Percentiles rank a stretch among this genome's conserved stretches.
phyloP scores from a whole-genome alignment of 2,888 invertebrate genomes.

The Coecobrya sp. region DNA sequence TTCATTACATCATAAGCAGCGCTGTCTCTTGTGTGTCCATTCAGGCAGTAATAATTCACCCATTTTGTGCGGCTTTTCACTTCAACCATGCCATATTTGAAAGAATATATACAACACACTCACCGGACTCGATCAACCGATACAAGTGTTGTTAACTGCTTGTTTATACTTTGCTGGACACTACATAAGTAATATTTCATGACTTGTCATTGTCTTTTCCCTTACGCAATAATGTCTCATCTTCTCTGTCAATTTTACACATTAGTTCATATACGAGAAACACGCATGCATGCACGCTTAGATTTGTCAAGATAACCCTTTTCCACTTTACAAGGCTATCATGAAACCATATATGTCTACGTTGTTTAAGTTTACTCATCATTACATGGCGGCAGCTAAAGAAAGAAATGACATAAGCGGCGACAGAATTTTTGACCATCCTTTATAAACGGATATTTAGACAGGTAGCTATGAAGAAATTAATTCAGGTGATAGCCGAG shows the following conservation, averaged over 20 bases:
- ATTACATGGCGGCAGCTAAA: slow-evolving; percentile 59
- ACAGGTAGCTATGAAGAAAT: slow-evolving; percentile 85
- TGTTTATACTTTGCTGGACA: slow-evolving; percentile 56
- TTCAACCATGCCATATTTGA: slow-evolving; percentile 49
- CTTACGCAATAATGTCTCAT: slow-evolving; percentile 26
- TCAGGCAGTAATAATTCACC: slow-evolving; percentile 65
- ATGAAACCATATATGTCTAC: not conserved
- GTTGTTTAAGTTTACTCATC: not conserved
- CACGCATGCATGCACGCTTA: slow-evolving; percentile 61
- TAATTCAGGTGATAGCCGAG: slow-evolving; percentile 86
- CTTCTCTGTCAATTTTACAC: slow-evolving; percentile 75
- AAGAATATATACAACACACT: slow-evolving; percentile 8
- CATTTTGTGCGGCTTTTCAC: slow-evolving; percentile 39
- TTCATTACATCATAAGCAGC: slow-evolving; percentile 64
- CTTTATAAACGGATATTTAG: slow-evolving; percentile 82
- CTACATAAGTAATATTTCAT: slow-evolving; percentile 67
- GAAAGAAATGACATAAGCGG: slow-evolving; percentile 73
- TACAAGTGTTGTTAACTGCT: slow-evolving; percentile 36
- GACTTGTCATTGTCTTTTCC: slow-evolving; percentile 70
- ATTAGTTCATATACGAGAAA: slow-evolving; percentile 18
- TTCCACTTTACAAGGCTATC: not conserved
- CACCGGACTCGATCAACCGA: slow-evolving; percentile 44
- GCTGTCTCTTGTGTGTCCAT: slow-evolving; percentile 50
- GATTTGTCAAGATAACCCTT: slow-evolving; percentile 65
- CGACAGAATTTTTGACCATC: slow-evolving; percentile 65